phyloP scores from a whole-genome alignment of 2,888 invertebrate species.

The Carterocephalus palaemon region DNA sequence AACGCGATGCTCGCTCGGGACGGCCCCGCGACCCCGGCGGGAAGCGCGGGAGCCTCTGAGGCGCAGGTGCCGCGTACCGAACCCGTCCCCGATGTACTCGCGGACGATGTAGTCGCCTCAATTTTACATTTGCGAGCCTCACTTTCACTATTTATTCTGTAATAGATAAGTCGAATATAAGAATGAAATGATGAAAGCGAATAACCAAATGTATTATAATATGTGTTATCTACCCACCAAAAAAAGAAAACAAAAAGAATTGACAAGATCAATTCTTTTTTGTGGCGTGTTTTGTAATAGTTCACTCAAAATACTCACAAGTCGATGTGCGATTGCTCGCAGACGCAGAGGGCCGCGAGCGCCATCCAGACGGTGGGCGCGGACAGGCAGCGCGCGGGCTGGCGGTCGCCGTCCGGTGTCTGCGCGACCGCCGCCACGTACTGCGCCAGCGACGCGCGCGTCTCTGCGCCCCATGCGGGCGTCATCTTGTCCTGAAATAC shows the following conservation, averaged over 20 bases:
- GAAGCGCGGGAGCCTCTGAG: background rate
- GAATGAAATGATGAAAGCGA: no score
- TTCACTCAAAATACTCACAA: slow-evolving; percentile 44
- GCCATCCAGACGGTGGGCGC: slow-evolving; percentile 95
- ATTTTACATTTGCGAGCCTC: slow-evolving; percentile 42
- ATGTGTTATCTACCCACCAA: no score
- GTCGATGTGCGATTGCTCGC: slow-evolving; percentile 94
- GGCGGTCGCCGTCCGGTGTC: slow-evolving; percentile 85
- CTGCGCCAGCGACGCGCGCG: slow-evolving; percentile 92
- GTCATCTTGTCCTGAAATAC: slow-evolving; percentile 88
- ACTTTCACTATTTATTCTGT: slow-evolving; percentile 43
- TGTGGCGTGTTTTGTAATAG: background rate
- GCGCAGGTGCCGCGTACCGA: background rate
- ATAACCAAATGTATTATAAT: no score
- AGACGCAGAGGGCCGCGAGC: slow-evolving; percentile 93
- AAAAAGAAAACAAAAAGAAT: background rate
- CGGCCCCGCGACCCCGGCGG: slow-evolving; percentile 38
- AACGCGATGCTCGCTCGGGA: background rate
- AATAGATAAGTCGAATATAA: background rate
- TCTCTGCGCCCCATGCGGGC: slow-evolving; percentile 90
- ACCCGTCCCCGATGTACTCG: background rate
- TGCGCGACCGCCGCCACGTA: slow-evolving; percentile 91
- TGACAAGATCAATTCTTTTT: background rate
- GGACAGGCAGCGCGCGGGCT: slow-evolving; percentile 87
- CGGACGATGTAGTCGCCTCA: background rate